These are phyloP conservation scores for Pogonus chalceus DNA, from an alignment of 1,140 invertebrate genomes.

Conservation along the genomic window DNA sequence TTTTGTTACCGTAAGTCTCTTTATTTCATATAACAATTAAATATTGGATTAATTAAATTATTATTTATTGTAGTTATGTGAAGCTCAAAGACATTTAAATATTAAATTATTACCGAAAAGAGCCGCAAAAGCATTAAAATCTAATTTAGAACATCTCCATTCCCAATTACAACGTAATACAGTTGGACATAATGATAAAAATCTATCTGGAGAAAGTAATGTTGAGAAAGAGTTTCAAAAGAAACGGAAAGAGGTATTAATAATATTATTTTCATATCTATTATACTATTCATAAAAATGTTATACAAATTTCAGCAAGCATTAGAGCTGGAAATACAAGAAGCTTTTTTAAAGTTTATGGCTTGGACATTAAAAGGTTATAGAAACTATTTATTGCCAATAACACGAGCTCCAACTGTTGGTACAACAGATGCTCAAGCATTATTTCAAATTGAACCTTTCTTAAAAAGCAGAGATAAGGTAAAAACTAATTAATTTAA, in stretches of 20 bases:
- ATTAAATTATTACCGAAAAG: constrained; percentile 84
- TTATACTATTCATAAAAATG: constrained; percentile 9
- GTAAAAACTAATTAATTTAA: constrained; percentile 25
- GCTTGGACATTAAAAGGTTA: constrained; percentile 88
- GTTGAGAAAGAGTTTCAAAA: constrained; percentile 63
- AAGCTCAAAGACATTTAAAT: constrained; percentile 75
- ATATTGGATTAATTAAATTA: constrained; percentile 16
- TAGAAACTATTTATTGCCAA: constrained; percentile 79
- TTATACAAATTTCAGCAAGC: constrained; percentile 44
- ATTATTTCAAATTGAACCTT: constrained; percentile 72
- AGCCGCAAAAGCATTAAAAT: constrained; percentile 65
- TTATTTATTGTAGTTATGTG: constrained; percentile 55
- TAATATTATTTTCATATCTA: constrained; percentile 2
- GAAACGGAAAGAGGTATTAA: constrained; percentile 54
- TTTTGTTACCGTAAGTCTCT: constrained; percentile 63
- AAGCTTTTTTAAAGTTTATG: constrained; percentile 95
- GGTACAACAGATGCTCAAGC: constrained; percentile 90
- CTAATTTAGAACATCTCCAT: constrained; percentile 55
- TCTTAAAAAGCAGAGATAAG: constrained; percentile 42
- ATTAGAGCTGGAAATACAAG: constrained; percentile 89
- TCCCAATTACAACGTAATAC: constrained; percentile 22
- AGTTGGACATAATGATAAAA: constrained; percentile 19
- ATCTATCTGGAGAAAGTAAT: constrained; percentile 31
- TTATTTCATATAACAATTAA: constrained; percentile 16
- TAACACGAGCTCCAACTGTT: constrained; percentile 86